Base-by-base conservation (phyloP, 2,113 vertebrate species). In the Brachypteracias leptosomus region DNA sequence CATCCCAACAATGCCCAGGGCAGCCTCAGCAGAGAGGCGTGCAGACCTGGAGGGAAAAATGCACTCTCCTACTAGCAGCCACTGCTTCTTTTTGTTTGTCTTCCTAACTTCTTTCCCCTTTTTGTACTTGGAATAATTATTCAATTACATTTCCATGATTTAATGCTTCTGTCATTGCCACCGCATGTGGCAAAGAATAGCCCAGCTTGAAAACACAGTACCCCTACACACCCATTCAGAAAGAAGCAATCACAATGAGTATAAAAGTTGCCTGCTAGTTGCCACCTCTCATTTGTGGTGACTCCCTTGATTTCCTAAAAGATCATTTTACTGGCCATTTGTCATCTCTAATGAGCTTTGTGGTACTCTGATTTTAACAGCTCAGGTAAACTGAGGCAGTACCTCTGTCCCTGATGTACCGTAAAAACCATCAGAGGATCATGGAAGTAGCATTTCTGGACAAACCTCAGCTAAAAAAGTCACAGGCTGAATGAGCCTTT, bases 351-450 rank as follows among this genome's bases (percentile, higher is more conserved):
- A 86, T 19, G 49, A 86, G 80, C 28, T 90, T 75, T 42, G 40
- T 42, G 61, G 31, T 31, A 31, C 42, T 58, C 36, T 55, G 65
- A 9, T 81, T 83, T 83, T 75, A 67, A 73, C n/a, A 62, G 2
- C 35, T 91, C 11, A 6, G 44, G 72, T 93, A 96, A 94, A 92
- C 80, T 85, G 88, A 93, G 85, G 80, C 76, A 81, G 20, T 13
- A 22, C 24, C 49, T 70, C 72, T 72, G 31, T 78, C 57, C n/a
- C 33, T 51, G n/a, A 79, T 85, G 17, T 40, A 29, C 16, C 0
- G 0, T 40, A 68, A 78, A 51, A 85, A 22, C 19, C 8, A 52
- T 44, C 54, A 70, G 59, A 74, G 59, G 20, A 77, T 35, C 49
- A 28, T 8, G 2, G 3, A 54, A 62, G 49, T 46, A 81, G 24